Percentiles rank a stretch among this genome's conserved stretches.
phyloP scores from a whole-genome alignment of 2,113 vertebrate species.

The Thermophis baileyi region DNA sequence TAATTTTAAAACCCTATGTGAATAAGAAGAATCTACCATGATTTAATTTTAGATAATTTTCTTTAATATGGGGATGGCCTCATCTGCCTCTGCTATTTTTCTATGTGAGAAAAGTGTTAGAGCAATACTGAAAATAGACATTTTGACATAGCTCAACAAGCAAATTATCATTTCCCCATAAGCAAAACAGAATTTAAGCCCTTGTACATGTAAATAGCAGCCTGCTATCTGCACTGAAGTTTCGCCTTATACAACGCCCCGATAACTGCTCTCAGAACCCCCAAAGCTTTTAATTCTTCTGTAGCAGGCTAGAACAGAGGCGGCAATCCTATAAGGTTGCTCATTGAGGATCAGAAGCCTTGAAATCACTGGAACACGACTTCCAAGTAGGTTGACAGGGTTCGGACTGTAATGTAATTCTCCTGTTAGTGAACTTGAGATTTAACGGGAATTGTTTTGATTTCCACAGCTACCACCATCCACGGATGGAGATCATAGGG shows the following conservation, averaged over 20 bases:
- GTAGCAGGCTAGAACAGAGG: not conserved
- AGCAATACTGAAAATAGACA: not conserved
- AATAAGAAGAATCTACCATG: not conserved
- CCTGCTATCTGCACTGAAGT: not conserved
- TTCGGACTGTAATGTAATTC: too few species aligned
- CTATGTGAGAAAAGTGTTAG: not conserved
- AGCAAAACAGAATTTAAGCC: not conserved
- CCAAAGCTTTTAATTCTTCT: not conserved
- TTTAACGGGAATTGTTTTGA: not conserved
- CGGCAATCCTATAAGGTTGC: not conserved
- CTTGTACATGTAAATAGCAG: not conserved
- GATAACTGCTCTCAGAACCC: not conserved
- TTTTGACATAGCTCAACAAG: not conserved
- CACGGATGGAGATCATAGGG: not conserved
- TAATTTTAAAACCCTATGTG: not conserved
- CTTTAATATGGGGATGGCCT: not conserved
- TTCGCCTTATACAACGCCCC: not conserved
- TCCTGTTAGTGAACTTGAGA: not conserved
- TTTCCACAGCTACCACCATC: too few species aligned
- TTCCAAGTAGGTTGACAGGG: not conserved
- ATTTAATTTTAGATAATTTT: not conserved
- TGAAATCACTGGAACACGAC: not conserved
- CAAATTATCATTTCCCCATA: not conserved
- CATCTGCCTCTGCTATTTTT: not conserved
- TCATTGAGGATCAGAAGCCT: not conserved